Evolutionary conservation across 2,797 vertebrate species (phyloP), one percentile per base, ranked within the genome.

Genomic region (Peromyscus attwateri): DNA sequence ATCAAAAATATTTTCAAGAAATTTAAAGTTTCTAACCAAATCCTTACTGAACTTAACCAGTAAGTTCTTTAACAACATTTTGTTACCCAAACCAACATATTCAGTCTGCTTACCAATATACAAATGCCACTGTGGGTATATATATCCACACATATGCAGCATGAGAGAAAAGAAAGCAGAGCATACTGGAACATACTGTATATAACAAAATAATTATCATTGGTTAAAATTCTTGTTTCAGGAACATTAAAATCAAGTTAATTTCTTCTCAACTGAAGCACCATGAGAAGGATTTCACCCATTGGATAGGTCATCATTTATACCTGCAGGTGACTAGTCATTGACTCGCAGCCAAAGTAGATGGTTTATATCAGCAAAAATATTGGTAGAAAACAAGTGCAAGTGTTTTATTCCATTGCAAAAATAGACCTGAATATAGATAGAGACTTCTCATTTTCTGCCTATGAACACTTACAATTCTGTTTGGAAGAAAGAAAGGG

Each of bases 161-260:
- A 95, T 80, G 43, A 92, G 34, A 95, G 60, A 79, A 92, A 94
- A 91, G 6, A 90, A 94, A 92, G 19, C 23, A 96, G 76, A 90
- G 77, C 73, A 91, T 87, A 91, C 13, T 89, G 55, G 8, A 91
- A 83, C 37, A n/a, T 13, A 62, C 60, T 90, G 43, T 34, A 83
- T 71, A 37, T 29, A 84, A 11, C 89, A 89, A 94, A 94, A n/a
- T 83, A 95, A 80, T 83, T 16, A 70, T 75, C 46, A 88, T 43
- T 91, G 7, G 29, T 70, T 90, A 76, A 92, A 23, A 25, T 68
- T 81, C 62, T 77, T 95, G 8, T 89, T 94, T 93, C n/a, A 46
- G 2, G 55, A 85, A 92, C 66, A 52, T 88, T 29, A 60, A 94
- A 93, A 60, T 73, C 57, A 83, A 95, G 27, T 73, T 57, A 76